Conservation (phyloP, 1,140 invertebrate genomes). For the Drosophila nannoptera region DNA sequence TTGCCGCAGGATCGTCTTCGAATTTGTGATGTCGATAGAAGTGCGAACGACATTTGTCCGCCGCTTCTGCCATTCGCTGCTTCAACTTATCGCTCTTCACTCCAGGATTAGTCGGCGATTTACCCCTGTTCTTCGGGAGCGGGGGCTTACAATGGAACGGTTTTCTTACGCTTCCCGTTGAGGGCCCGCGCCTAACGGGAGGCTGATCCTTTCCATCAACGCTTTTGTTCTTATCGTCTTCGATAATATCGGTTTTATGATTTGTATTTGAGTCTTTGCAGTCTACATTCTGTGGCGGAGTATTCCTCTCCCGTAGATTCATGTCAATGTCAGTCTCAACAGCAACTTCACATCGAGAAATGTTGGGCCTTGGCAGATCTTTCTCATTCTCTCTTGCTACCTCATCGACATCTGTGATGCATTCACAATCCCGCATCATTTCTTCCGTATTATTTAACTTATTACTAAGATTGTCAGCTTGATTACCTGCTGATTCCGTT, state of each 20-base stretch:
- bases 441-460: no score
- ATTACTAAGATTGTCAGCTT: not conserved
- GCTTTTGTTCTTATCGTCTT: not conserved
- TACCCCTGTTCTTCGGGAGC: not conserved
- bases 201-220: not conserved
- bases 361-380: not conserved
- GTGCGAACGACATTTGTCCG: not conserved
- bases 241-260: not conserved
- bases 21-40: not conserved
- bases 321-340: conserved; percentile 39
- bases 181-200: not conserved
- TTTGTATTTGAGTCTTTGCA: not conserved
- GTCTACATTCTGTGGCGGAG: not conserved
- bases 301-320: not conserved
- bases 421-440: conserved; percentile 4
- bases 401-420: not conserved
- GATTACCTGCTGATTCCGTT: no score
- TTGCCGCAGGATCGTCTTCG: conserved; percentile 12
- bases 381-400: not conserved
- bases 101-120: not conserved
- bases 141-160: no score
- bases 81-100: not conserved
- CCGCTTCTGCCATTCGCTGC: not conserved
- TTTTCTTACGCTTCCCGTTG: not conserved
- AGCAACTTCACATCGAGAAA: not conserved